Conservation (phyloP, 1,140 invertebrate species). For the Lepidurus couesii region DNA sequence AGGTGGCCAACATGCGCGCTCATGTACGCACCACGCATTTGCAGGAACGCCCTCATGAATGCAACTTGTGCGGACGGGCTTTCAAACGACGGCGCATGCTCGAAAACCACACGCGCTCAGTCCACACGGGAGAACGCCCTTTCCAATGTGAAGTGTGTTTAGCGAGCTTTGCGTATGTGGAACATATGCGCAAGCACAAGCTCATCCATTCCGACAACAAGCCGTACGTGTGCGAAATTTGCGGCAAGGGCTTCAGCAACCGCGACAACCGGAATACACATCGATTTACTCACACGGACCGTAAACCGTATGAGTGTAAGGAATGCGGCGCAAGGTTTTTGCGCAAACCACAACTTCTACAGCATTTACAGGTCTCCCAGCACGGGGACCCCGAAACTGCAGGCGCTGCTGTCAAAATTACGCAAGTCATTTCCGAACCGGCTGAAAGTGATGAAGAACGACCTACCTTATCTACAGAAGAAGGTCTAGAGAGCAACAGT, state of each 20-base stretch:
- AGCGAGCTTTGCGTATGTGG: conserved; percentile 74
- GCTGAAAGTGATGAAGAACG: background rate
- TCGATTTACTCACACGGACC: conserved; percentile 74
- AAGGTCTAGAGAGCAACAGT: background rate
- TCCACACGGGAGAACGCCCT: conserved; percentile 71
- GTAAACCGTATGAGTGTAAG: conserved; percentile 77
- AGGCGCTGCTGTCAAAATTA: conserved; percentile 31
- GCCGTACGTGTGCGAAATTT: conserved; percentile 72
- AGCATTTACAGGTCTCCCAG: conserved; percentile 65
- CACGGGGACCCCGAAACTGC: conserved; percentile 45
- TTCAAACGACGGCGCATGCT: conserved; percentile 68
- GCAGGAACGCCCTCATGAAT: conserved; percentile 35
- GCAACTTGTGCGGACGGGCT: conserved; percentile 54
- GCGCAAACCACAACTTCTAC: conserved; percentile 69
- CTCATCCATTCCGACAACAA: conserved; percentile 72
- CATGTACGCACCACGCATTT: conserved; percentile 34
- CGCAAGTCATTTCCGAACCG: conserved; percentile 16
- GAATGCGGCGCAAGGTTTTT: conserved; percentile 74
- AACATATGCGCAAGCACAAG: conserved; percentile 75
- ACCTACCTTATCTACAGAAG: background rate
- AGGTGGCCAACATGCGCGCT: conserved; percentile 28
- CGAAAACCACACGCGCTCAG: conserved; percentile 73
- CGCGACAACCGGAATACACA: conserved; percentile 78
- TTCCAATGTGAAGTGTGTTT: conserved; percentile 64
- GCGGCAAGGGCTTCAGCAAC: conserved; percentile 76